Percentiles rank a stretch among this genome's conserved stretches.
Evolutionary conservation across 2,113 vertebrate genomes (phyloP).

Genomic region (Lepus americanus): DNA sequence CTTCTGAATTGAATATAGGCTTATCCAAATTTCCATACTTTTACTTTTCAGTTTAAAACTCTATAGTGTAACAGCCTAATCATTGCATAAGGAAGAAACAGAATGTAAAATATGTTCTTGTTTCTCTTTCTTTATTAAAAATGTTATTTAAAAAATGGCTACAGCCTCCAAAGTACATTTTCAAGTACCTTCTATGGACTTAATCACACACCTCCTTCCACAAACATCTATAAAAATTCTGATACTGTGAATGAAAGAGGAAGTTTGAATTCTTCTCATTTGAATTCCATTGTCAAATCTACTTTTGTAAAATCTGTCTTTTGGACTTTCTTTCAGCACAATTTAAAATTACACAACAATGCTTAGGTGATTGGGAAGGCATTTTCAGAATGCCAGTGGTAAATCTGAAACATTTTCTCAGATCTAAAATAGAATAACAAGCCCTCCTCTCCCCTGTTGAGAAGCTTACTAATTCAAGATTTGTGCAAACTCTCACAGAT

Average conservation of each 20-base stretch:
- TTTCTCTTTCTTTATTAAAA: conserved; percentile 37
- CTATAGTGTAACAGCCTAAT: background rate
- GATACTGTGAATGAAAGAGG: background rate
- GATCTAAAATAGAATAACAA: conserved; percentile 75
- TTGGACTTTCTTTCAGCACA: background rate
- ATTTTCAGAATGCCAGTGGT: conserved; percentile 68
- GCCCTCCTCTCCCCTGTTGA: background rate
- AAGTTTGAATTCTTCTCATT: conserved; percentile 47
- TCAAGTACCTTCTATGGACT: background rate
- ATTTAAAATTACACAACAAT: conserved; percentile 69
- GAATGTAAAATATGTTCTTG: background rate
- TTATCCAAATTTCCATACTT: background rate
- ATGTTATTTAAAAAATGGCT: background rate
- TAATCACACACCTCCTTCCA: background rate
- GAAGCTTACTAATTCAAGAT: conserved; percentile 77
- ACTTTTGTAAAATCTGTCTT: conserved; percentile 62
- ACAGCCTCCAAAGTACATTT: background rate
- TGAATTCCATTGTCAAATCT: conserved; percentile 68
- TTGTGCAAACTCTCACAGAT: conserved; percentile 65
- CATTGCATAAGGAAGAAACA: conserved; percentile 25
- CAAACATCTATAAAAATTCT: background rate
- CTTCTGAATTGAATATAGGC: background rate
- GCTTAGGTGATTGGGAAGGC: conserved; percentile 65
- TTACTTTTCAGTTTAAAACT: background rate
- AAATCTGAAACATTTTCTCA: conserved; percentile 69